Evolutionary conservation across 2,888 invertebrate species (phyloP).

Genomic region (Megastigmus dorsalis): DNA sequence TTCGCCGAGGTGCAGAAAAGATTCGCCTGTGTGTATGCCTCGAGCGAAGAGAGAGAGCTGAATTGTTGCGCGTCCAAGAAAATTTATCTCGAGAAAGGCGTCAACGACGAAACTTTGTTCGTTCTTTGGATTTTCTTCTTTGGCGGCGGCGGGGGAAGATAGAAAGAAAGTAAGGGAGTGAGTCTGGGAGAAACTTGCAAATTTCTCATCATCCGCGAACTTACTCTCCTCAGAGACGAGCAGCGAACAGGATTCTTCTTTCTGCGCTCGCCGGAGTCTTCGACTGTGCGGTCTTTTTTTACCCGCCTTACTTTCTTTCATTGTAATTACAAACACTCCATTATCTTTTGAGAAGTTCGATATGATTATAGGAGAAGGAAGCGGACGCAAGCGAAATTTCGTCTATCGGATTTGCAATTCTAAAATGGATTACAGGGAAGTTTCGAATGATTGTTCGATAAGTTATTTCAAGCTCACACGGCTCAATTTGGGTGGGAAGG

Average conservation of each 20-base stretch:
- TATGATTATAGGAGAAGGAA: conserved; percentile 5
- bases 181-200: conserved; percentile 50
- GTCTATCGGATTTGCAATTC: conserved; percentile 33
- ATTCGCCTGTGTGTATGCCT: neutral
- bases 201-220: conserved; percentile 53
- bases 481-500: conserved; percentile 25
- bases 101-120: conserved; percentile 53
- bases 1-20: neutral
- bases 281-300: neutral
- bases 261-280: neutral
- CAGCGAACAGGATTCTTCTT: conserved; percentile 2
- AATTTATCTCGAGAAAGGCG: conserved; percentile 53
- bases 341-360: conserved; percentile 34
- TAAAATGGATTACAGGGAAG: conserved; percentile 50
- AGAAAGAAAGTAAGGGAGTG: conserved; percentile 46
- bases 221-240: conserved; percentile 22
- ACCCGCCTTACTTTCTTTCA: neutral
- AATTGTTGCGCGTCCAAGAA: conserved; percentile 44
- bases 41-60: conserved; percentile 22
- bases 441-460: conserved; percentile 39
- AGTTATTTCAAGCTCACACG: conserved; percentile 44
- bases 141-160: conserved; percentile 29
- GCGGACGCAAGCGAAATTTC: neutral
- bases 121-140: conserved; percentile 41
- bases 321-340: conserved; percentile 37